Conservation (phyloP, 2,113 vertebrate species). For the Ramphastos sulfuratus region DNA sequence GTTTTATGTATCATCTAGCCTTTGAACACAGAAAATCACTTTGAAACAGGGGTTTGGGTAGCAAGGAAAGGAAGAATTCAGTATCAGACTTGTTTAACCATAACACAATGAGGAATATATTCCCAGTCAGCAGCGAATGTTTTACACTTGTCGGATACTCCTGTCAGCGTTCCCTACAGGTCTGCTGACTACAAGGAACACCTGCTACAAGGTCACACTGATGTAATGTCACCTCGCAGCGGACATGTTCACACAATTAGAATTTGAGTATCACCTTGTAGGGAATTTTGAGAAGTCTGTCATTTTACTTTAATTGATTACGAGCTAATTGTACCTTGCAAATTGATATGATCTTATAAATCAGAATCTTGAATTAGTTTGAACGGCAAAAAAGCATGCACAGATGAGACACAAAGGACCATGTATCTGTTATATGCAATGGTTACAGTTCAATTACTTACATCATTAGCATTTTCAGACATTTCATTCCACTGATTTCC, state of each 20-base stretch:
- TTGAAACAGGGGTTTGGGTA: not conserved
- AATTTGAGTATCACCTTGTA: not conserved
- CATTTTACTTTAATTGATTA: not conserved
- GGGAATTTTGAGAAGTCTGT: not conserved
- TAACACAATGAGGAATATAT: not conserved
- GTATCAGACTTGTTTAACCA: not conserved
- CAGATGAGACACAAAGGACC: not conserved
- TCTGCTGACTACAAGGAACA: conserved; percentile 7
- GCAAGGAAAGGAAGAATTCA: not conserved
- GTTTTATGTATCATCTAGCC: not conserved
- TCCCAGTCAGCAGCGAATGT: not conserved
- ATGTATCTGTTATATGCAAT: not conserved
- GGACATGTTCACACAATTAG: not conserved
- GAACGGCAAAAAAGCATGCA: not conserved
- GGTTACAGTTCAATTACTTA: not conserved
- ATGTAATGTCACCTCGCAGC: conserved; percentile 6
- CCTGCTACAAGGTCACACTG: conserved; percentile 21
- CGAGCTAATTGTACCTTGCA: not conserved
- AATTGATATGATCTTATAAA: not conserved
- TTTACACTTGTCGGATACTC: not conserved
- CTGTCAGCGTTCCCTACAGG: conserved; percentile 21
- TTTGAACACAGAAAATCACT: not conserved
- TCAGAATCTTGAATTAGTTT: not conserved
- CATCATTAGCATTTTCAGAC: not conserved
- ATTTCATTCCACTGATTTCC: not conserved